Conservation (phyloP, 2,113 vertebrate genomes). For the Mirza zaza region DNA sequence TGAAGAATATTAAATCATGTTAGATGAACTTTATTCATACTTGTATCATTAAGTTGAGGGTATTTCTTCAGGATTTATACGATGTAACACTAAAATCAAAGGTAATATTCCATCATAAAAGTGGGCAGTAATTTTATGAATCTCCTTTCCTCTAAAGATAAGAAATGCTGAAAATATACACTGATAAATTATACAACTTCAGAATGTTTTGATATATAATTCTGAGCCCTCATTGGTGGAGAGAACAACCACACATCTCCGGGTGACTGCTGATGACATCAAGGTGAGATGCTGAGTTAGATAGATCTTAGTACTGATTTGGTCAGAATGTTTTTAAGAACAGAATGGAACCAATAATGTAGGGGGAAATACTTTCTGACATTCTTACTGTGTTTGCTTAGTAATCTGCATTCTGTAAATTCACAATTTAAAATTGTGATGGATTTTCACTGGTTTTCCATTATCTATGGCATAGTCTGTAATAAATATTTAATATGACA, state of each 20-base stretch:
- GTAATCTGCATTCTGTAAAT: neutral
- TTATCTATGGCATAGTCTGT: neutral
- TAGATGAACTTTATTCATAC: neutral
- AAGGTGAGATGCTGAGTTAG: neutral
- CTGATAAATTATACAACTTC: neutral
- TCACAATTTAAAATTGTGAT: neutral
- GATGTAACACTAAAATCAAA: neutral
- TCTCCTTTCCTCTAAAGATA: neutral
- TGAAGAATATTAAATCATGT: neutral
- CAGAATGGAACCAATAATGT: neutral
- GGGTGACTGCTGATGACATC: neutral
- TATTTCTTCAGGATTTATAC: neutral
- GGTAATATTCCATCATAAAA: neutral
- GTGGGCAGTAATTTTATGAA: neutral
- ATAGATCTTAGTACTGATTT: neutral
- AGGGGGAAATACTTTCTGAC: neutral
- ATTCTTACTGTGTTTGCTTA: neutral
- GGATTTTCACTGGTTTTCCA: neutral
- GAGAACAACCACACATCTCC: neutral
- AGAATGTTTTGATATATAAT: neutral
- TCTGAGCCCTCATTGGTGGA: neutral
- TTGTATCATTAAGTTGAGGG: neutral
- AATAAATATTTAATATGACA: neutral
- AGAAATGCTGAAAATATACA: neutral
- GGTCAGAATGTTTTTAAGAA: neutral